Conservation (phyloP, 2,888 invertebrate genomes). For the Drepanosiphum platanoidis region DNA sequence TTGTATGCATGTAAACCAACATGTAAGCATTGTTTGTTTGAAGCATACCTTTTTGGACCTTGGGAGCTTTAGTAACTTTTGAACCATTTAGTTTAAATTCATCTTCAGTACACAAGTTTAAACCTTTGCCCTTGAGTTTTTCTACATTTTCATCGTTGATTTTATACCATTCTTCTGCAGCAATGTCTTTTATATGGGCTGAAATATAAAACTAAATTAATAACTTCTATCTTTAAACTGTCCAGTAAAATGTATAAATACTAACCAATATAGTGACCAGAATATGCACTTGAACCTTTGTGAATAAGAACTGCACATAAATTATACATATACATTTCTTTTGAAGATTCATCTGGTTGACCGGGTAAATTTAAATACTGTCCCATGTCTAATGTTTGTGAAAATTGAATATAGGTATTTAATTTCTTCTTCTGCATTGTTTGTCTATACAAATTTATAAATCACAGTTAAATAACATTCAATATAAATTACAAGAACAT, state of each 20-base stretch:
- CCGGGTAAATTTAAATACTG: constrained; percentile 65
- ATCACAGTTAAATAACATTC: neutral
- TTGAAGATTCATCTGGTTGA: constrained; percentile 67
- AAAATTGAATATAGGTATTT: constrained; percentile 72
- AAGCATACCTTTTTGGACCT: constrained; percentile 68
- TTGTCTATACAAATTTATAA: constrained; percentile 67
- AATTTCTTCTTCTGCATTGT: constrained; percentile 73
- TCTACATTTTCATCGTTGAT: constrained; percentile 74
- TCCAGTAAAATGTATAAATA: constrained; percentile 66
- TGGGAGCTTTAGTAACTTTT: constrained; percentile 66
- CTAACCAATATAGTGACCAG: constrained; percentile 74
- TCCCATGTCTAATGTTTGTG: constrained; percentile 72
- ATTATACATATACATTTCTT: constrained; percentile 69
- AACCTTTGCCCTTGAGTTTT: constrained; percentile 68
- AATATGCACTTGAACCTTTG: constrained; percentile 74
- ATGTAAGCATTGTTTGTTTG: constrained; percentile 74
- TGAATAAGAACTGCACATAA: constrained; percentile 75
- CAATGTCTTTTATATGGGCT: constrained; percentile 70
- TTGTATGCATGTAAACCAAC: constrained; percentile 71
- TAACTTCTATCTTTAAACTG: neutral
- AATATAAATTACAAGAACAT: constrained; percentile 12
- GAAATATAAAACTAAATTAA: constrained; percentile 59
- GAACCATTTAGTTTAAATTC: constrained; percentile 65
- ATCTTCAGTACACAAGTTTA: constrained; percentile 66
- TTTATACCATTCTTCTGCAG: constrained; percentile 72